These are phyloP conservation scores for Phalloptychus januarius DNA, from an alignment of 2,797 vertebrate species.

Conservation along the genomic window DNA sequence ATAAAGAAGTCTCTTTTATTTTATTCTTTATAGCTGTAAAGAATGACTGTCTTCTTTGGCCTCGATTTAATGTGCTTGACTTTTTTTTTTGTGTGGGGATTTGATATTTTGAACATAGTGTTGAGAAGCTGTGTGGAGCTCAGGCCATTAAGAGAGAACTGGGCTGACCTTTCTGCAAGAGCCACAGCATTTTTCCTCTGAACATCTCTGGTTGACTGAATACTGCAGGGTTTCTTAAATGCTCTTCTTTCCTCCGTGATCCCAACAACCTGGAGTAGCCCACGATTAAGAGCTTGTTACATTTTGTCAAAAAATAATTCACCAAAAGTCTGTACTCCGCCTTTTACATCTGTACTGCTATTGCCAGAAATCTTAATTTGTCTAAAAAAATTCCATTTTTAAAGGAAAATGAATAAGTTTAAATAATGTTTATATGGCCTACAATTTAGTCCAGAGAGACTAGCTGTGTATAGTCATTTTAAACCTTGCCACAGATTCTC, in stretches of 20 bases:
- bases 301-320: neutral
- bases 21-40: neutral
- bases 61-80: neutral
- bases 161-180: neutral
- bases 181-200: constrained; percentile 6
- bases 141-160: neutral
- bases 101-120: neutral
- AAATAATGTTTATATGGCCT: neutral
- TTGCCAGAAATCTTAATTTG: neutral
- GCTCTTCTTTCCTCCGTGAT: constrained; percentile 28
- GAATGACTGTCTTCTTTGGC: constrained; percentile 8
- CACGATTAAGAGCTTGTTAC: constrained; percentile 12
- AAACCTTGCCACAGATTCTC: neutral
- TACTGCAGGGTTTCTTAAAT: constrained; percentile 24
- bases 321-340: neutral
- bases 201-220: constrained; percentile 8
- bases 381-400: neutral
- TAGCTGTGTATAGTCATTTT: neutral
- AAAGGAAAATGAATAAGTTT: neutral
- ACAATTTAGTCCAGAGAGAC: neutral
- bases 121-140: neutral
- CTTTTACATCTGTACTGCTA: neutral
- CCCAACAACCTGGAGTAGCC: neutral
- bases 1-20: constrained; percentile 41
- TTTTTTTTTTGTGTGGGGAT: neutral